A percentile compares a stretch with the other conserved stretches of the same genome.
Conservation (phyloP, 2,113 vertebrate species). For the Hoplias malabaricus region DNA sequence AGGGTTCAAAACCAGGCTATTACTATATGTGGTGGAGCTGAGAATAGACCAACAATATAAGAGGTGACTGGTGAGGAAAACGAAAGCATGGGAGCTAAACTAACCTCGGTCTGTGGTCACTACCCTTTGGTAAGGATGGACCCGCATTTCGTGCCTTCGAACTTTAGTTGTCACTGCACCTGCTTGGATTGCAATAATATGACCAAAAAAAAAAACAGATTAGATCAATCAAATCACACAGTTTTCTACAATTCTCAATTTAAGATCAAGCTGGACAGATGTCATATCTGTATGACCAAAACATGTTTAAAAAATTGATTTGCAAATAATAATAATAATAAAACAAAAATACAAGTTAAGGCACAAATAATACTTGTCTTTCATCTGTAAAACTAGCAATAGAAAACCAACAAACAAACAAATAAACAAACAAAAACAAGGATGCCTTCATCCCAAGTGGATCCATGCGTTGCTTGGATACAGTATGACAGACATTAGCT, state of each 20-base stretch:
- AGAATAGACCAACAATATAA: conserved; percentile 61
- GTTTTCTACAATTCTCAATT: conserved; percentile 56
- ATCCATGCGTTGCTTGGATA: conserved; percentile 71
- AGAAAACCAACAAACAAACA: conserved; percentile 47
- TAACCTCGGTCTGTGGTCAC: conserved; percentile 95
- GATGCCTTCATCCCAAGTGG: conserved; percentile 78
- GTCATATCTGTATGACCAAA: conserved; percentile 60
- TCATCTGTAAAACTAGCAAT: conserved; percentile 65
- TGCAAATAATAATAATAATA: conserved; percentile 61
- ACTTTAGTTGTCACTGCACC: conserved; percentile 95
- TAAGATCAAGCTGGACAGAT: conserved; percentile 14
- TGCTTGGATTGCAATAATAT: conserved; percentile 90
- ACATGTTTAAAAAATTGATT: conserved; percentile 78
- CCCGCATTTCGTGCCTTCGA: conserved; percentile 92
- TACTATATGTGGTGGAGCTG: neutral
- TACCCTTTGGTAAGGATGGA: conserved; percentile 97
- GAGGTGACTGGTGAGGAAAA: conserved; percentile 66
- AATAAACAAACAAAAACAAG: conserved; percentile 75
- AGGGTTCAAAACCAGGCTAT: too few species aligned
- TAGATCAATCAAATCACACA: conserved; percentile 81
- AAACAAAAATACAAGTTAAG: conserved; percentile 80
- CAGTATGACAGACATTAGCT: conserved; percentile 78
- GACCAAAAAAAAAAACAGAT: conserved; percentile 85
- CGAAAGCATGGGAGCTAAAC: conserved; percentile 82
- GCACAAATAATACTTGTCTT: conserved; percentile 77